phyloP scores from a whole-genome alignment of 2,888 invertebrate genomes.

The Heliconius cydno region DNA sequence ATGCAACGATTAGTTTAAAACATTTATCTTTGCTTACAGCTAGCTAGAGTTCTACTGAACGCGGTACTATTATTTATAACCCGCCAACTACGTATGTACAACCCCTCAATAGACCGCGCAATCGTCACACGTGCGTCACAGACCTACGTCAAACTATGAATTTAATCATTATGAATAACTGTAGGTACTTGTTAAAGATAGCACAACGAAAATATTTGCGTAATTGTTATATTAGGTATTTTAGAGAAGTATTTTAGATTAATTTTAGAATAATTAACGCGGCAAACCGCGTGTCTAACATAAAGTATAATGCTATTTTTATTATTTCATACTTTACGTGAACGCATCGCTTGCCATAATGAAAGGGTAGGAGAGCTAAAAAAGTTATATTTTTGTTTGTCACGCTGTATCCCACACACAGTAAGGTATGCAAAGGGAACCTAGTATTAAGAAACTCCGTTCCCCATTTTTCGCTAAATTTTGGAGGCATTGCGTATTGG shows the following conservation, averaged over 20 bases:
- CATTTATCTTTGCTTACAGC: constrained; percentile 65
- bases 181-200: neutral
- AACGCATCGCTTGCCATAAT: no score
- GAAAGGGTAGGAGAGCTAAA: no score
- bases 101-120: constrained; percentile 54
- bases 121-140: constrained; percentile 56
- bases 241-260: neutral
- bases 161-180: constrained; percentile 50
- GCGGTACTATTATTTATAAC: constrained; percentile 59
- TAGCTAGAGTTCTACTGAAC: constrained; percentile 49
- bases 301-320: no score
- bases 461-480: no score
- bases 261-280: neutral
- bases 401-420: no score
- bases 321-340: no score
- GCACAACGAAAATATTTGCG: neutral
- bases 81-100: constrained; percentile 52
- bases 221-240: neutral
- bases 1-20: constrained; percentile 70
- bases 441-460: no score
- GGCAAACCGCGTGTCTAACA: neutral
- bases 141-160: constrained; percentile 55
- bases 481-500: no score
- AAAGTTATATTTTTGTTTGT: no score
- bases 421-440: no score